phyloP scores from a whole-genome alignment of 2,888 invertebrate genomes.

The Mylabris sibirica region DNA sequence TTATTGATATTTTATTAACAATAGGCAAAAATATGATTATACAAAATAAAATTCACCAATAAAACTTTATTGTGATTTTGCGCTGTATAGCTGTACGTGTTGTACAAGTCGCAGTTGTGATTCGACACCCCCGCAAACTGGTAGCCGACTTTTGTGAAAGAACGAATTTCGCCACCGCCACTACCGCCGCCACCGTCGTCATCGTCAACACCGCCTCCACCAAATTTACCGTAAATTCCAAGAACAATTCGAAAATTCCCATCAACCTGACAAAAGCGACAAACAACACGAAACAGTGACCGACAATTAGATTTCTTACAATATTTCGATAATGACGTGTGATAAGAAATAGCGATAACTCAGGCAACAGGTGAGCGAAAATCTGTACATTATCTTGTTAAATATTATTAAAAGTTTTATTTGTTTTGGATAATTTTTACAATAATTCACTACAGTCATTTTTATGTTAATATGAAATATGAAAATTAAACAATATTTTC shows the following conservation, averaged over 20 bases:
- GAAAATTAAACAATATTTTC: not conserved
- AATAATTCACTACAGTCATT: not conserved
- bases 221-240: not conserved
- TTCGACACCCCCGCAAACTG: constrained; percentile 29
- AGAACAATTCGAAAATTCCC: not conserved
- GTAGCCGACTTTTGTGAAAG: constrained; percentile 14
- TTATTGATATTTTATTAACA: constrained; percentile 10
- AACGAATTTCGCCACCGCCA: not conserved
- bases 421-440: not conserved
- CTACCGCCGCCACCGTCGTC: not conserved
- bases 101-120: constrained; percentile 34
- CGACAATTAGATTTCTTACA: too few relatives aligned
- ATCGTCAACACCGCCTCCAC: not conserved
- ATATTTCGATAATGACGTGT: not conserved
- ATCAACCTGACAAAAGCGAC: too few relatives aligned
- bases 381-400: too few relatives aligned
- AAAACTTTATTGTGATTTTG: constrained; percentile 34
- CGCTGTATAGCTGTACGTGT: constrained; percentile 24
- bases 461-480: not conserved
- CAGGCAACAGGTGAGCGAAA: not conserved
- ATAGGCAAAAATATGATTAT: constrained; percentile 9
- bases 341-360: not conserved
- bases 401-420: too few relatives aligned
- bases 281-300: not conserved
- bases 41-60: constrained; percentile 33